Percentiles rank a stretch among this genome's conserved stretches.
Conservation (phyloP, 2,888 invertebrate species). For the Tolmerus cingulatus region DNA sequence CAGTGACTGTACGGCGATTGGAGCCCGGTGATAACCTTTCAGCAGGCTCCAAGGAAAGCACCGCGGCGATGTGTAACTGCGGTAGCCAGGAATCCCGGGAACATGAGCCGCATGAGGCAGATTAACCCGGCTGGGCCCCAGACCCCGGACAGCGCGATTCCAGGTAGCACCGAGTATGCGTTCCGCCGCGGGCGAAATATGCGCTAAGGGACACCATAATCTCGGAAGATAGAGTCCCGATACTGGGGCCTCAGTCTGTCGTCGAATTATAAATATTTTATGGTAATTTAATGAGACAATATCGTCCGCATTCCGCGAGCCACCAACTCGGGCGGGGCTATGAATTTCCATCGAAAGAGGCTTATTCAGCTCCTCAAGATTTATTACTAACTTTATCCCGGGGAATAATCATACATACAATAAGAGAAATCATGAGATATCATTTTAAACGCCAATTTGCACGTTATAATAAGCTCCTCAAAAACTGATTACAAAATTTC, state of each 20-base stretch:
- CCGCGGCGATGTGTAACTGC: slow-evolving; percentile 26
- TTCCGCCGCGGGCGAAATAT: background rate
- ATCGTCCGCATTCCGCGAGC: slow-evolving; percentile 25
- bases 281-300: slow-evolving; percentile 47
- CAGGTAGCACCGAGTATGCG: background rate
- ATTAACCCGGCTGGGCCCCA: background rate
- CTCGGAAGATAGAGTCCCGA: slow-evolving; percentile 33
- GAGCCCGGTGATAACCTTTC: slow-evolving; percentile 25
- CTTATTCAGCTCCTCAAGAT: background rate
- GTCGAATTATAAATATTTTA: slow-evolving; percentile 47
- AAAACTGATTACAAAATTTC: no score
- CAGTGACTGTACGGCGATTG: slow-evolving; percentile 12
- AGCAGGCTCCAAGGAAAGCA: background rate
- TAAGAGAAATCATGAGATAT: background rate
- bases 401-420: background rate
- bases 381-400: background rate
- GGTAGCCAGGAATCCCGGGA: slow-evolving; percentile 21
- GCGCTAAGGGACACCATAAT: slow-evolving; percentile 34
- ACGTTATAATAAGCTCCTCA: no score
- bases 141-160: background rate
- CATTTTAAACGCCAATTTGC: background rate
- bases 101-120: slow-evolving; percentile 9
- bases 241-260: slow-evolving; percentile 21
- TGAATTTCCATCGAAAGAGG: slow-evolving; percentile 22
- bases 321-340: background rate